A percentile compares a stretch with the other conserved stretches of the same genome.
These are phyloP conservation scores for Sorex araneus DNA, from an alignment of 2,113 vertebrate genomes.

Conservation along the genomic window DNA sequence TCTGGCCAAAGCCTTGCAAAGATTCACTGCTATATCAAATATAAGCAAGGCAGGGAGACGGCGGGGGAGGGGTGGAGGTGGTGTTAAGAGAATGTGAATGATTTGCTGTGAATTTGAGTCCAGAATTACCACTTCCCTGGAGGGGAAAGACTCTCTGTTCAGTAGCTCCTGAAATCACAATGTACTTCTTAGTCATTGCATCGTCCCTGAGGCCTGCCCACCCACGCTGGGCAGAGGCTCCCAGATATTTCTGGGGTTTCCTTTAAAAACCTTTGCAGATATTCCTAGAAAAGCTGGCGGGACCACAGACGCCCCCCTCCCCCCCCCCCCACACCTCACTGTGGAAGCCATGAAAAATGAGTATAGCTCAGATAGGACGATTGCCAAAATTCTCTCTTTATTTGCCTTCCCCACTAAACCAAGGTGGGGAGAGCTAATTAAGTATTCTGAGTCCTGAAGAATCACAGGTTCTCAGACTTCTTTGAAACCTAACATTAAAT, in stretches of 20 bases:
- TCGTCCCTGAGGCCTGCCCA: not conserved
- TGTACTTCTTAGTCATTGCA: not conserved
- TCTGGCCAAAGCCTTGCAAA: not conserved
- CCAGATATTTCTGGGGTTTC: slow-evolving; percentile 1
- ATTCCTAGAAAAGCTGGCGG: not conserved
- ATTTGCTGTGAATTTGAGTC: not conserved
- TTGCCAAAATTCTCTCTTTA: not conserved
- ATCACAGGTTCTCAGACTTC: not conserved
- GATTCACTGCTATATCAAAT: not conserved
- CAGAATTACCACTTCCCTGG: not conserved
- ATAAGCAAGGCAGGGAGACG: not conserved
- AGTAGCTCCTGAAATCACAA: too few species aligned
- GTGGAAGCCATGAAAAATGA: not conserved
- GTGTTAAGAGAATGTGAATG: not conserved
- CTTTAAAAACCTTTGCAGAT: slow-evolving; percentile 25
- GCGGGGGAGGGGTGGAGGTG: not conserved
- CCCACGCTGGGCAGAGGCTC: not conserved
- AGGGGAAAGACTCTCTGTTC: too few species aligned
- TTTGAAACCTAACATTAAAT: slow-evolving; percentile 6
- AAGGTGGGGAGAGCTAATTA: not conserved
- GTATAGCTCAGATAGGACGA: not conserved
- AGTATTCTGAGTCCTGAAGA: not conserved
- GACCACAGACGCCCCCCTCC: not conserved
- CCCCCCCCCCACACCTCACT: not conserved
- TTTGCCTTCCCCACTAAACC: not conserved